phyloP scores from a whole-genome alignment of 2,113 vertebrate species.

The Heterotilapia buettikoferi region DNA sequence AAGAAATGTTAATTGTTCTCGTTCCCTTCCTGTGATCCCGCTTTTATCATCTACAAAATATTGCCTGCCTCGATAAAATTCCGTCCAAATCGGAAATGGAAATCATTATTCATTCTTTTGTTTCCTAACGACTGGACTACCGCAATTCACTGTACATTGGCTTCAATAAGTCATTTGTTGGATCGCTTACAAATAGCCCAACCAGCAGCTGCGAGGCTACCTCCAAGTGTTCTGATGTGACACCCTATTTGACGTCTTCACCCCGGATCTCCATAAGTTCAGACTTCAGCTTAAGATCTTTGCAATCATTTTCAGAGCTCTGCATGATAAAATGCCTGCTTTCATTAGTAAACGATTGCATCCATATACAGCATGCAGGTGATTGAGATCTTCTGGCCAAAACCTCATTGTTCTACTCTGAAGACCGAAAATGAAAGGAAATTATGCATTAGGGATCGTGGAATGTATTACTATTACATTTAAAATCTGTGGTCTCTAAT shows the following conservation, averaged over 20 bases:
- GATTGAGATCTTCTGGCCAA: neutral
- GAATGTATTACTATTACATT: neutral
- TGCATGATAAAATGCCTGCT: neutral
- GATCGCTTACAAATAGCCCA: neutral
- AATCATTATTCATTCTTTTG: neutral
- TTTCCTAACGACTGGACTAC: neutral
- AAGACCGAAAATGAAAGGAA: neutral
- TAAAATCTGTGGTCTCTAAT: neutral
- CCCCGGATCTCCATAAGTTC: neutral
- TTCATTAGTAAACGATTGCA: neutral
- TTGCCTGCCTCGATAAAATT: neutral
- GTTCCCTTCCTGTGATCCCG: rapidly evolving
- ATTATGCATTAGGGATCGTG: neutral
- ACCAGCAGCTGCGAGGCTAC: neutral
- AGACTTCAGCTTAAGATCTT: neutral
- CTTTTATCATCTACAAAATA: neutral
- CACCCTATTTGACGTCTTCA: neutral
- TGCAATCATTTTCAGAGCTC: neutral
- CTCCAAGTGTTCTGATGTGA: neutral
- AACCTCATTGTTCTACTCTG: neutral
- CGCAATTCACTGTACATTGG: neutral
- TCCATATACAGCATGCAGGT: neutral
- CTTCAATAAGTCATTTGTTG: neutral
- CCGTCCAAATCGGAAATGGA: neutral
- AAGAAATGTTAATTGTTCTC: neutral